These are phyloP conservation scores for Pocillopora meandrina DNA, from an alignment of 92 coral and sea anemone genomes.

Conservation along the genomic window DNA sequence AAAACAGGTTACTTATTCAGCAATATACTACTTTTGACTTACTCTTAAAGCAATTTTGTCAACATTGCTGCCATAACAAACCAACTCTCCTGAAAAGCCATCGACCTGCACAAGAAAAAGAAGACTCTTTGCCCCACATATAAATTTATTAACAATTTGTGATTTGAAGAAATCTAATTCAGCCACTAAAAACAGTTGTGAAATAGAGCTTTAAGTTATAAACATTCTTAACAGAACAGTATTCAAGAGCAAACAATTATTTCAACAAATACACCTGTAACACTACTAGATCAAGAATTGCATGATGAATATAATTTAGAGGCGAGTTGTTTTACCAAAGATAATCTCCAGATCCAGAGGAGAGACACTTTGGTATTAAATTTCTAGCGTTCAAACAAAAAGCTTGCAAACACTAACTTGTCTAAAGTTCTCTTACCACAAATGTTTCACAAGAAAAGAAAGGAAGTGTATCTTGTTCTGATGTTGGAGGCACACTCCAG, in stretches of 20 bases:
- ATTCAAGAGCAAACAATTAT: too few relatives aligned
- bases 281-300: too few relatives aligned
- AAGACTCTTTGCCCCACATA: neutral
- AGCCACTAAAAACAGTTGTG: neutral
- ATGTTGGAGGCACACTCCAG: slow-evolving; percentile 59
- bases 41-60: slow-evolving; percentile 73
- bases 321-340: too few relatives aligned
- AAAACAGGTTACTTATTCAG: neutral
- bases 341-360: too few relatives aligned
- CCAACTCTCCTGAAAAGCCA: slow-evolving; percentile 41
- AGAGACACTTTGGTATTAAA: too few relatives aligned
- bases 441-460: slow-evolving; percentile 74
- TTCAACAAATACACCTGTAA: neutral
- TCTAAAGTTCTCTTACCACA: slow-evolving; percentile 29
- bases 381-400: too few relatives aligned
- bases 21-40: neutral
- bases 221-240: too few relatives aligned
- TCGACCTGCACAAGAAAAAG: slow-evolving; percentile 24
- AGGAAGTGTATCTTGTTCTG: slow-evolving; percentile 68
- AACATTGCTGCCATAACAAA: slow-evolving; percentile 46
- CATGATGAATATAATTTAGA: too few relatives aligned
- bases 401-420: neutral
- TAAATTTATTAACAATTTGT: neutral
- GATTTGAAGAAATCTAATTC: neutral
- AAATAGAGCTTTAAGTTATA: neutral